Evolutionary conservation across 2,888 invertebrate genomes (phyloP), one percentile per base, ranked within the genome.

Genomic region (Drosophila greeni): DNA sequence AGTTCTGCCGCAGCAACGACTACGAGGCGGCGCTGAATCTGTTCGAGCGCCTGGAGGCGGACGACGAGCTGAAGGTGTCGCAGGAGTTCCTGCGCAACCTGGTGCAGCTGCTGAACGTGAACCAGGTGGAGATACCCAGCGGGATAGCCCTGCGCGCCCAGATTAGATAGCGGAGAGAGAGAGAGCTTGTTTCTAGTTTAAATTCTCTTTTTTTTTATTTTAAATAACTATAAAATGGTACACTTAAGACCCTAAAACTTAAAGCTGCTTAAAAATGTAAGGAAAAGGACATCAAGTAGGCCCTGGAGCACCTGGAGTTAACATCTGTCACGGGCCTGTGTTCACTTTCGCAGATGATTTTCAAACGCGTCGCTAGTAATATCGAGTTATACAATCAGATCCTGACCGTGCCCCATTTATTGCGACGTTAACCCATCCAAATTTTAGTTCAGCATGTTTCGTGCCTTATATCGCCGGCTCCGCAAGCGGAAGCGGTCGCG

Each of bases 71-170:
- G 7, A 84, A 85, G 67, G 75, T 87, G 9, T 86, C 88, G 3
- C 75, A 77, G 31, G 81, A 85, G 4, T 89, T 89, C 68, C 52
- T 86, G 3, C 79, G 75, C 2, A 86, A 81, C 52, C 75, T 89
- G 42, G 85, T 86, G 16, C 75, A 84, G 58, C 75, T 90, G 39
- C 78, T 90, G 26, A 75, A 85, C 74, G 74, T 86, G 18, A 87
- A 89, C 74, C 86, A 88, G 60, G 54, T 87, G 11, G 79, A 86
- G 45, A 78, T 90, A 68, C 88, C 90, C 24, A 87, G 84, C 57
- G 84, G 76, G 72, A 72, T 89, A 51, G 87, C 88, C 18, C 58
- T 88, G 58, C 84, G 87, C 56, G 88, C 88, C 1, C 86, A 86
- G 57, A 65, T 87, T 48, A 75, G 79, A 70, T 85, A 82, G 54